Conservation (phyloP, 2,888 invertebrate species). For the Geotrupes spiniger region DNA sequence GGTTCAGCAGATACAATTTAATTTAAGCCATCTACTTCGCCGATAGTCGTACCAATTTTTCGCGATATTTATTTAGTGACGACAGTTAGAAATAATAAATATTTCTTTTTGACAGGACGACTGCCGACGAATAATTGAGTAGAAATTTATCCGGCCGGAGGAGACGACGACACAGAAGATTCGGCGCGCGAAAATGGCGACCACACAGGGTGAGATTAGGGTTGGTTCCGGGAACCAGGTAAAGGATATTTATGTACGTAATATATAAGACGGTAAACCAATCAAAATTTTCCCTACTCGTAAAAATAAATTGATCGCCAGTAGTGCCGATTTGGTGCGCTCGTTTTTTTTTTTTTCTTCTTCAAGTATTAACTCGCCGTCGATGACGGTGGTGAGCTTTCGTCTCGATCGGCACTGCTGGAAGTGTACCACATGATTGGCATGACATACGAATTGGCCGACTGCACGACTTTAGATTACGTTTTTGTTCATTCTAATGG, state of each 20-base stretch:
- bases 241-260: constrained; percentile 65
- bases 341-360: constrained; percentile 4
- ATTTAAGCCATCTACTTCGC: no score
- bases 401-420: constrained; percentile 15
- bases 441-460: constrained; percentile 23
- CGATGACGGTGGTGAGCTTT: not conserved
- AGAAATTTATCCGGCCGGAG: no score
- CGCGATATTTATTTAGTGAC: no score
- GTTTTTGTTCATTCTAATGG: constrained; percentile 20
- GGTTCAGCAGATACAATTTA: no score
- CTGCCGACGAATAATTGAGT: no score
- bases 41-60: no score
- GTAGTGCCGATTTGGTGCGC: not conserved
- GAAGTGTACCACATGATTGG: constrained; percentile 15
- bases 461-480: constrained; percentile 32
- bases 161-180: no score
- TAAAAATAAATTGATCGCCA: not conserved
- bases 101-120: no score
- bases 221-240: constrained; percentile 77
- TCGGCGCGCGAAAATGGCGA: constrained; percentile 51
- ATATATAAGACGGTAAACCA: constrained; percentile 29
- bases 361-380: not conserved
- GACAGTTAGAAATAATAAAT: no score
- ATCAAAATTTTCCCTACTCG: constrained; percentile 16
- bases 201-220: constrained; percentile 74